Percentiles rank a stretch among this genome's conserved stretches.
These are phyloP conservation scores for Cottoperca gobio DNA, from an alignment of 2,797 vertebrate species.

Conservation along the genomic window DNA sequence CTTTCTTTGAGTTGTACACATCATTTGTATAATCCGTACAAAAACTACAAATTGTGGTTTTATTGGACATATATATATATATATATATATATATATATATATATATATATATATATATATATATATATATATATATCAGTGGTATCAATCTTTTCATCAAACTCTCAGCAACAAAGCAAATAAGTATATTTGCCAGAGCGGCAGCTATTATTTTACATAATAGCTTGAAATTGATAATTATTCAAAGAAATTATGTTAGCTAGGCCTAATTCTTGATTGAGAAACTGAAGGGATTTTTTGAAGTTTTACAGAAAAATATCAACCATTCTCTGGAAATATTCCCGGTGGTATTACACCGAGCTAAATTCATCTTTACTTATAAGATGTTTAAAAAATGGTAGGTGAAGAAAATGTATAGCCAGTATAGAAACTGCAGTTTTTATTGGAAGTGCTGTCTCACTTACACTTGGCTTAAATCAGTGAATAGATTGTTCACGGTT, in stretches of 20 bases:
- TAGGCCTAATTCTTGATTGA: background rate
- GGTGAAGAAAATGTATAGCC: slow-evolving; percentile 13
- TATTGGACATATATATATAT: background rate
- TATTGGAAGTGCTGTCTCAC: slow-evolving; percentile 7
- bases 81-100: too few relatives aligned
- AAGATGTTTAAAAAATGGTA: slow-evolving; percentile 29
- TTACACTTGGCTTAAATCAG: slow-evolving; percentile 8
- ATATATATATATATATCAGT: too few relatives aligned
- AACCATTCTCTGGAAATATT: background rate
- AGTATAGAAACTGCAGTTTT: background rate
- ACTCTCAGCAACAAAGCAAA: background rate
- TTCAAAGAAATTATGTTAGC: background rate
- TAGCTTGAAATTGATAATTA: background rate
- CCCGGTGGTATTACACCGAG: background rate
- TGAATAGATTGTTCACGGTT: background rate
- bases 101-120: too few relatives aligned
- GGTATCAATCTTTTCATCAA: background rate
- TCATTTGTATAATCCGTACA: background rate
- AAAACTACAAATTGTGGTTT: background rate
- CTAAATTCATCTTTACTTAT: slow-evolving; percentile 48
- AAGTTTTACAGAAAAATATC: background rate
- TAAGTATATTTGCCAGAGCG: slow-evolving; percentile 19
- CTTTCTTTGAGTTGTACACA: background rate
- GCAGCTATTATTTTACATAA: slow-evolving; percentile 11
- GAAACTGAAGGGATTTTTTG: background rate